phyloP scores from a whole-genome alignment of 2,888 invertebrate species.

The Cantharis flavilabris region DNA sequence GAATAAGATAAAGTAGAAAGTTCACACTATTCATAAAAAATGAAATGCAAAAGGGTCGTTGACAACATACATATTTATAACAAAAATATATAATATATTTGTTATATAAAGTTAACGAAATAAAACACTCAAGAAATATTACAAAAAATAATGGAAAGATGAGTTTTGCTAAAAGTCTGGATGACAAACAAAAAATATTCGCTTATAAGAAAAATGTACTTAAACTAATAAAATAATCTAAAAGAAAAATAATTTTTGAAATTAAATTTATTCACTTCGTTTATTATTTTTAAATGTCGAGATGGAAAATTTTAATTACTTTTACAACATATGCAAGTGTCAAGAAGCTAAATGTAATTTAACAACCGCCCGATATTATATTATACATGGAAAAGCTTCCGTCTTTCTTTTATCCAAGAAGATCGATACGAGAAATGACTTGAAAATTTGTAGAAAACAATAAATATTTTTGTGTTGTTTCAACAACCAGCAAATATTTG shows the following conservation, averaged over 20 bases:
- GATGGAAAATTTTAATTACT: not conserved
- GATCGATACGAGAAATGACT: not conserved
- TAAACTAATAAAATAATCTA: not conserved
- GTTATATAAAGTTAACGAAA: not conserved
- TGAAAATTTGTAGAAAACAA: not conserved
- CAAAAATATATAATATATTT: not conserved
- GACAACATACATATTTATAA: not conserved
- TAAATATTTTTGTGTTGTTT: not conserved
- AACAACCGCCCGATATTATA: not conserved
- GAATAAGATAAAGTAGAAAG: not conserved
- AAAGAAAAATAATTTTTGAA: not conserved
- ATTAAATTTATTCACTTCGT: not conserved
- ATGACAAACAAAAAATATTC: not conserved
- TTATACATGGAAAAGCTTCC: not conserved
- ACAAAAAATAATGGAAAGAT: not conserved
- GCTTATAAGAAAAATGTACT: not conserved
- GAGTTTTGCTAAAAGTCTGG: not conserved
- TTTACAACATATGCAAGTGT: not conserved
- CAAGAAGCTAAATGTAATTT: not conserved
- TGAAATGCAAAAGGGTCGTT: not conserved
- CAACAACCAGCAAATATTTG: not conserved
- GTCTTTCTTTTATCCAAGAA: not conserved
- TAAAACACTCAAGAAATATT: not conserved
- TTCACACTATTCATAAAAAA: not conserved
- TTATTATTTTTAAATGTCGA: not conserved